Base-by-base conservation (phyloP, 2,113 vertebrate species). In the Hyla sarda region DNA sequence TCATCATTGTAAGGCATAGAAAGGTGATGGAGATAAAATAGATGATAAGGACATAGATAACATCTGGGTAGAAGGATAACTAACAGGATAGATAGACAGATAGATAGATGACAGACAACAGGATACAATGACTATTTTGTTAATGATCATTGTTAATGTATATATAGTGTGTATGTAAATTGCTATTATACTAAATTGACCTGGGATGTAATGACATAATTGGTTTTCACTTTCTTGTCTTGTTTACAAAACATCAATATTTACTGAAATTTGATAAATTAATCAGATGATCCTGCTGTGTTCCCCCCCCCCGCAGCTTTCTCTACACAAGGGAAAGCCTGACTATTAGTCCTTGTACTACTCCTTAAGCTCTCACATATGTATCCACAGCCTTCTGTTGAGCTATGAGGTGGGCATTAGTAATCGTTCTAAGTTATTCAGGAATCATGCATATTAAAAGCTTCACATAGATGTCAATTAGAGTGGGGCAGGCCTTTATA, bases 321-420 rank as follows among this genome's bases (percentile, higher is more conserved):
- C 48, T 78, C 45, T 54, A 32, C 62, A 48, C 56, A 85, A 62
- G 12, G 45, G 54, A 85, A 85, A 78, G 60, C 60, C 52, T 80
- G 17, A 72, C 60, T 73, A 28, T 58, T 41, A 58, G 48, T 72
- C 76, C 52, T 13, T 28, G 37, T 71, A 19, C 74, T 34, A 67
- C 58, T 48, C 16, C 75, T 32, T 45, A 67, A 50, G 41, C 83
- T 69, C 30, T n/a, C n/a, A n/a, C n/a, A 25, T 56, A 28, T 71
- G 14, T 30, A 60, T 60, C 78, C 30, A 54, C 71, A 80, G 30
- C 73, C 47, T 25, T 71, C 76, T 37, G 65, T 32, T 62, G 19
- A 81, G 32, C 67, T 74, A 16, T 48, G 56, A 37, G 37, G 41
- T 81, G 56, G n/a, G 48, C 72, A 65, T 41, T 5, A 50, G 52